phyloP scores from a whole-genome alignment of 2,888 invertebrate genomes.

The Nomada flava region DNA sequence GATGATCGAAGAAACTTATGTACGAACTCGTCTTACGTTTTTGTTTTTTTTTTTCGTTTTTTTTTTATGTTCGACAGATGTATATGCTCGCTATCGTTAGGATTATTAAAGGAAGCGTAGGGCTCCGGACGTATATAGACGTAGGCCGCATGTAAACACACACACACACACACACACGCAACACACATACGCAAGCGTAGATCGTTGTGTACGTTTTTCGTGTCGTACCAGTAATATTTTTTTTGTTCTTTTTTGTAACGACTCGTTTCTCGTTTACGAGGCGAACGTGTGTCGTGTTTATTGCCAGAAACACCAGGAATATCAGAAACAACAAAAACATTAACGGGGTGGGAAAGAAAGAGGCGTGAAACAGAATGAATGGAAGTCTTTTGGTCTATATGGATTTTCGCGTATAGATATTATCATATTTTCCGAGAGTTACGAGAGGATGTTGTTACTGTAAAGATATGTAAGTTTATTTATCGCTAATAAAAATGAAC shows the following conservation, averaged over 20 bases:
- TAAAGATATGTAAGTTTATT: constrained; percentile 84
- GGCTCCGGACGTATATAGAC: constrained; percentile 36
- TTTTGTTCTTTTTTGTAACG: constrained; percentile 18
- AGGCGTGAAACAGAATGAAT: constrained; percentile 24
- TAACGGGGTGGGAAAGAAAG: constrained; percentile 22
- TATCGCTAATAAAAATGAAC: constrained; percentile 83
- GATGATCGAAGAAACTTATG: constrained; percentile 25
- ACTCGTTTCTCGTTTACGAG: constrained; percentile 37
- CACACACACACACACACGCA: not conserved
- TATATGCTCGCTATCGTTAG: constrained; percentile 68
- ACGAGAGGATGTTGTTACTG: constrained; percentile 83
- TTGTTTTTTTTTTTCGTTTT: constrained; percentile 31
- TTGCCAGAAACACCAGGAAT: not conserved
- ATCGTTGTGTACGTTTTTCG: constrained; percentile 43
- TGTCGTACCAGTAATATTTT: constrained; percentile 57
- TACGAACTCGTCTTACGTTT: constrained; percentile 57
- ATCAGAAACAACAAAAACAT: not conserved
- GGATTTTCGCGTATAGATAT: constrained; percentile 80
- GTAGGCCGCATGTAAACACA: constrained; percentile 56
- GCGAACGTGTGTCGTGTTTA: constrained; percentile 11
- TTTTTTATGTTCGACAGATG: constrained; percentile 51
- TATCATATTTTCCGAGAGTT: constrained; percentile 83
- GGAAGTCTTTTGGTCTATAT: constrained; percentile 66
- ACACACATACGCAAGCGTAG: constrained; percentile 54
- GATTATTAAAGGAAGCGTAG: constrained; percentile 27